Evolutionary conservation across 2,797 vertebrate species (phyloP).

Genomic region (Crenuchus spilurus): DNA sequence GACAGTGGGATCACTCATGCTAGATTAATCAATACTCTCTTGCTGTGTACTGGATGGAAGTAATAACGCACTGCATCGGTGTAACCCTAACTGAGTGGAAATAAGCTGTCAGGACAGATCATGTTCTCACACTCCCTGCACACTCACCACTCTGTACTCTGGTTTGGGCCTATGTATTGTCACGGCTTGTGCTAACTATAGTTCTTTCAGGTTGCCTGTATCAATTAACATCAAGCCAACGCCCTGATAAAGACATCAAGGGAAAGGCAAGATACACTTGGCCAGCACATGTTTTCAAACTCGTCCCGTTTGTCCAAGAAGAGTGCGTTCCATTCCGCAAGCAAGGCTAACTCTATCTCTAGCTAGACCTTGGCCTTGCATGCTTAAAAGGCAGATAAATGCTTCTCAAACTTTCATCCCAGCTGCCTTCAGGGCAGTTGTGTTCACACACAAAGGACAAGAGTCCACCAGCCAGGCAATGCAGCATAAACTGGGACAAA

Average conservation of each 20-base stretch:
- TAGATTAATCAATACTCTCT: conserved; percentile 41
- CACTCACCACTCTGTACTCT: conserved; percentile 5
- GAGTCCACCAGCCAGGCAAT: conserved; percentile 56
- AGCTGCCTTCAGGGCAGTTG: conserved; percentile 37
- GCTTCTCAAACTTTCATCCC: conserved; percentile 52
- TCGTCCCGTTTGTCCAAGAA: conserved; percentile 68
- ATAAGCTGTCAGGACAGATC: conserved; percentile 65
- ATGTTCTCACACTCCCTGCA: conserved; percentile 34
- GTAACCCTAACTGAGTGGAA: conserved; percentile 55
- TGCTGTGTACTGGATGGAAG: conserved; percentile 36
- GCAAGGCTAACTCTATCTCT: conserved; percentile 76
- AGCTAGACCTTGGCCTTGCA: conserved; percentile 73
- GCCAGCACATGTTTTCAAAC: conserved; percentile 63
- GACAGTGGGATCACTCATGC: conserved; percentile 27
- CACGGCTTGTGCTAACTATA: conserved; percentile 18
- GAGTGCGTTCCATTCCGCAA: conserved; percentile 69
- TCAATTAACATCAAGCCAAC: conserved; percentile 24
- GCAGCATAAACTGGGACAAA: conserved; percentile 34
- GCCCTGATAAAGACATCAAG: conserved; percentile 26
- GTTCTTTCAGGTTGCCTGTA: conserved; percentile 23
- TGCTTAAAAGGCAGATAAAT: conserved; percentile 61
- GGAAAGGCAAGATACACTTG: conserved; percentile 48
- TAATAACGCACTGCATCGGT: conserved; percentile 54
- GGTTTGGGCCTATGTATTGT: conserved; percentile 27
- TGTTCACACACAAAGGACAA: conserved; percentile 63